These are phyloP conservation scores for Sturnira hondurensis DNA, from an alignment of 2,113 vertebrate species.

Conservation along the genomic window DNA sequence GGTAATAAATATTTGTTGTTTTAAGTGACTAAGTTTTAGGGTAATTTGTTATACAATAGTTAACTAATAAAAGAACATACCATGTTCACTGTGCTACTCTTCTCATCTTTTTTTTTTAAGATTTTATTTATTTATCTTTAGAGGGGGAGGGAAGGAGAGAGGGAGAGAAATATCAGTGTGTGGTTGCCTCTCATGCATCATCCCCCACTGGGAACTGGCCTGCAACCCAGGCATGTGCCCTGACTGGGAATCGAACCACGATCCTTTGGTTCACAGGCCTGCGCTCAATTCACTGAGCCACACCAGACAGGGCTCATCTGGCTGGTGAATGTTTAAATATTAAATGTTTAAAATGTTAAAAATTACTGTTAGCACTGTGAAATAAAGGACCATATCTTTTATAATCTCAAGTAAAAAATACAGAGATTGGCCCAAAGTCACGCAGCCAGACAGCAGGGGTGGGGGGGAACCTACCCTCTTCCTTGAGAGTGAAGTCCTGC, in stretches of 20 bases:
- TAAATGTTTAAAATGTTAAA: background rate
- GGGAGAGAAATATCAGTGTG: no score
- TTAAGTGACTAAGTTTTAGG: background rate
- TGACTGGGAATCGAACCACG: no score
- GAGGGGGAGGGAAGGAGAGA: no score
- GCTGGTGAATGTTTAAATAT: no score
- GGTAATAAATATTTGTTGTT: background rate
- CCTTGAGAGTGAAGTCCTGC: background rate
- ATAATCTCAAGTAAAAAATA: background rate
- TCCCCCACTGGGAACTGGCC: no score
- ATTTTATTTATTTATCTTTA: no score
- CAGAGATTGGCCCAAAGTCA: background rate
- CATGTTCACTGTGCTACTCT: background rate
- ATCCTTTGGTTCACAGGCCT: no score
- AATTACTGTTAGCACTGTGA: background rate
- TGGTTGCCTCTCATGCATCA: no score
- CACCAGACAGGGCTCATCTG: no score
- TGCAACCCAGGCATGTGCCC: no score
- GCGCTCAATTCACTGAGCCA: no score
- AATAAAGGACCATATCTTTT: background rate
- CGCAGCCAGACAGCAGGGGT: background rate
- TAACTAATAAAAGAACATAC: background rate
- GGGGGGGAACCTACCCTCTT: background rate
- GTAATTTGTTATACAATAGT: background rate
- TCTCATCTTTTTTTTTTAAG: background rate